phyloP scores from a whole-genome alignment of 2,888 invertebrate genomes.

The Tiphia femorata region DNA sequence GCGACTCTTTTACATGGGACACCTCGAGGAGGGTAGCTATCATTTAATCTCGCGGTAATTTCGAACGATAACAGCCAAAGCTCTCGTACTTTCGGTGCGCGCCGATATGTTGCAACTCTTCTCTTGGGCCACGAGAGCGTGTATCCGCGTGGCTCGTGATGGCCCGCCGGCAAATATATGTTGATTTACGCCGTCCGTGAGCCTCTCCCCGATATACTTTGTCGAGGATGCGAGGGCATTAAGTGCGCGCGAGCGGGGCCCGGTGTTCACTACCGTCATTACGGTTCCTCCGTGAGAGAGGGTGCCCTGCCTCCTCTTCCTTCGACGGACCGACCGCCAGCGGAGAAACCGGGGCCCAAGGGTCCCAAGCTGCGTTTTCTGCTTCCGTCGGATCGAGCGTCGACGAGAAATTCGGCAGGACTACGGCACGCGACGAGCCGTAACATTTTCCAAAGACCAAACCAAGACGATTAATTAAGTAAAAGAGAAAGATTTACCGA shows the following conservation, averaged over 20 bases:
- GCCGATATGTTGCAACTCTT: no score
- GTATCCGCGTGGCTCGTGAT: constrained; percentile 19
- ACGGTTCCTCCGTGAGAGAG: constrained; percentile 28
- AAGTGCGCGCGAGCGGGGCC: constrained; percentile 22
- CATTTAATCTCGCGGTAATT: not conserved
- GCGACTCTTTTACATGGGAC: not conserved
- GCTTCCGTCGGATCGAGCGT: no score
- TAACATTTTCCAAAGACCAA: no score
- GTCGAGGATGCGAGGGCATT: constrained; percentile 25
- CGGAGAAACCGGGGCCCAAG: no score
- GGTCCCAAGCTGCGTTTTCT: no score
- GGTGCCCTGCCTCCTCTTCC: constrained; percentile 38
- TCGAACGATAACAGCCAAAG: not conserved
- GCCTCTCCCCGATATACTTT: constrained; percentile 25
- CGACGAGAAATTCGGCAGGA: no score
- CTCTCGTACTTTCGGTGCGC: not conserved
- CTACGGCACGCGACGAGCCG: no score
- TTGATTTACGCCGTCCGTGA: constrained; percentile 30
- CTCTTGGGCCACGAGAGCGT: constrained; percentile 5
- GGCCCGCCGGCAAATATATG: constrained; percentile 28
- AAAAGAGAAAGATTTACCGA: no score
- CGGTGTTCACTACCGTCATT: constrained; percentile 36
- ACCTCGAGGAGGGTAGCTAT: not conserved
- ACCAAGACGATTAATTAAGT: no score
- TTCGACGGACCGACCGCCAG: constrained; percentile 17